Conservation (phyloP, 2,888 invertebrate species). For the Ophion slaviceki region DNA sequence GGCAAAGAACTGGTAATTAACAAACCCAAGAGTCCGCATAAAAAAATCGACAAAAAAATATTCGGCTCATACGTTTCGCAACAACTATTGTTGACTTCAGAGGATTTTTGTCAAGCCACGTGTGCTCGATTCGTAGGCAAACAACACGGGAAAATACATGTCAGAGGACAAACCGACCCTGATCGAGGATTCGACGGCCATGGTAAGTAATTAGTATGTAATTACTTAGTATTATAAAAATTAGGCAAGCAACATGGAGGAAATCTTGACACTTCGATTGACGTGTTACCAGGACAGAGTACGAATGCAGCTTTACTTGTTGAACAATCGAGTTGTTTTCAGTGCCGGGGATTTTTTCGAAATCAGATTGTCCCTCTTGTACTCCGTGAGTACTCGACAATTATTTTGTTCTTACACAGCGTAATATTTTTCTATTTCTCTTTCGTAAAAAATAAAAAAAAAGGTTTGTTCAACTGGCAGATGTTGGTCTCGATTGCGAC, state of each 20-base stretch:
- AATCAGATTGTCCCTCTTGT: conserved; percentile 43
- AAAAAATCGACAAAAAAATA: too few species aligned
- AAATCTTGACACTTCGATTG: background rate
- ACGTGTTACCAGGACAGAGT: conserved; percentile 51
- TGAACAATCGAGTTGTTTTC: conserved; percentile 52
- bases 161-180: conserved; percentile 37
- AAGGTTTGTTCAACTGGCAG: conserved; percentile 14
- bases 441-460: background rate
- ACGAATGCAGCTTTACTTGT: conserved; percentile 54
- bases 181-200: conserved; percentile 36
- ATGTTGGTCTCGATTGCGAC: conserved; percentile 28
- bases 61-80: too few species aligned
- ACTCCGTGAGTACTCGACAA: conserved; percentile 43
- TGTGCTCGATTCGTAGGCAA: conserved; percentile 18
- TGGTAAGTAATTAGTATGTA: conserved; percentile 22
- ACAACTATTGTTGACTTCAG: too few species aligned
- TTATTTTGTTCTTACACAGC: conserved; percentile 6
- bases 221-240: background rate
- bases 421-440: background rate
- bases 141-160: conserved; percentile 19
- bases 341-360: conserved; percentile 54
- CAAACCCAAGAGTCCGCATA: too few species aligned
- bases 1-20: too few species aligned
- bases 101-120: background rate
- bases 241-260: background rate